Evolutionary conservation across 2,888 invertebrate species (phyloP).

Genomic region (Diaphora mendica): DNA sequence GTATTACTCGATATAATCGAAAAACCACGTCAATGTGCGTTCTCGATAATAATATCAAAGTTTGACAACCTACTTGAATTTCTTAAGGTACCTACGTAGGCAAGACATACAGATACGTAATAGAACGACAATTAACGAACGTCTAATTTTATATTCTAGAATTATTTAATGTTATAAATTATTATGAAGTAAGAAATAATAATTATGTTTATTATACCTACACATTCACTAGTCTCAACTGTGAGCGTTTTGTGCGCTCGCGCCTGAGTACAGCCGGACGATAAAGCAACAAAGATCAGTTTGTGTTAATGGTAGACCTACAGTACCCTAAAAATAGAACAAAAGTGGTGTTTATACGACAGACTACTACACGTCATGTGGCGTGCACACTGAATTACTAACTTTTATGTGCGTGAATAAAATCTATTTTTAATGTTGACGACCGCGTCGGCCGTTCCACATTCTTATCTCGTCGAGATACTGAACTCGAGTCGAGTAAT

Average conservation of each 20-base stretch:
- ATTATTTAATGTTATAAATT: neutral
- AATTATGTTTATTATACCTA: neutral
- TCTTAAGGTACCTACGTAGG: too few relatives aligned
- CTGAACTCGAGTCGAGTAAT: constrained; percentile 64
- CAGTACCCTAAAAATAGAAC: constrained; percentile 61
- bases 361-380: constrained; percentile 66
- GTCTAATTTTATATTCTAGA: neutral
- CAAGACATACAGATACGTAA: neutral
- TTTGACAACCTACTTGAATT: too few relatives aligned
- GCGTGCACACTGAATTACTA: constrained; percentile 69
- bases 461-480: constrained; percentile 79
- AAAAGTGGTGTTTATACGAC: constrained; percentile 62
- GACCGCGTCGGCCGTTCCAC: constrained; percentile 68
- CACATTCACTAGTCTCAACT: neutral
- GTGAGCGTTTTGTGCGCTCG: constrained; percentile 26
- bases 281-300: constrained; percentile 56
- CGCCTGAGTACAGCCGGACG: constrained; percentile 46
- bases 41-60: too few relatives aligned
- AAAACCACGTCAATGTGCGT: too few relatives aligned
- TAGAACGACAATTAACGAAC: neutral
- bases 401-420: constrained; percentile 77
- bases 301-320: constrained; percentile 54
- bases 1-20: too few relatives aligned
- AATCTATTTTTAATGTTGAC: constrained; percentile 85
- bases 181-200: neutral